phyloP scores from a whole-genome alignment of 2,888 invertebrate species.

The Platerodrilus igneus region DNA sequence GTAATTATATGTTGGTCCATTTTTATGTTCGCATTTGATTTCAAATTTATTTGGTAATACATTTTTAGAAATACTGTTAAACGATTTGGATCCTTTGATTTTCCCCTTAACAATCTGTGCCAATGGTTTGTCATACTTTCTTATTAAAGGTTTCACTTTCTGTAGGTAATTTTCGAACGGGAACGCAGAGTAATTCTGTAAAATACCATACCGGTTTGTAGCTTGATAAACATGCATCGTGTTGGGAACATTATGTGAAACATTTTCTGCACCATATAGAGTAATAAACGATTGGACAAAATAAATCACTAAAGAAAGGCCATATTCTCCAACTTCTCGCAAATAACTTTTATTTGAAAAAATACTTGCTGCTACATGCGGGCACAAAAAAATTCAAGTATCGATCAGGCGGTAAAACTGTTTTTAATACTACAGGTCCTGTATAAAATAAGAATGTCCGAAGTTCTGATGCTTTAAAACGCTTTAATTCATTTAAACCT shows the following conservation, averaged over 20 bases:
- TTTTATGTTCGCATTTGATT: neutral
- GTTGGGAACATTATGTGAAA: slow-evolving; percentile 31
- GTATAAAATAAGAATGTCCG: slow-evolving; percentile 19
- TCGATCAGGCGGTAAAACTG: neutral
- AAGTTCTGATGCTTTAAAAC: slow-evolving; percentile 24
- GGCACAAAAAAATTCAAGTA: slow-evolving; percentile 6
- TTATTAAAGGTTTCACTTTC: slow-evolving; percentile 10
- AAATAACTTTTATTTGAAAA: slow-evolving; percentile 3
- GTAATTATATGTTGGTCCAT: neutral
- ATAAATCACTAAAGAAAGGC: slow-evolving; percentile 18
- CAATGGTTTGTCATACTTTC: slow-evolving; percentile 15
- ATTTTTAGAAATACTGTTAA: neutral
- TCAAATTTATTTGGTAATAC: neutral
- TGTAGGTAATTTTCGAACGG: slow-evolving; percentile 21
- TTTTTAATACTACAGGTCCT: slow-evolving; percentile 14
- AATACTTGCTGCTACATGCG: slow-evolving; percentile 6
- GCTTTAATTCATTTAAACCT: slow-evolving; percentile 12
- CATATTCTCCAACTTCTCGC: slow-evolving; percentile 10
- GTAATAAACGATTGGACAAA: slow-evolving; percentile 24
- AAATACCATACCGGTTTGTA: slow-evolving; percentile 17
- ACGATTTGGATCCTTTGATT: neutral
- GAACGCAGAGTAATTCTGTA: slow-evolving; percentile 18
- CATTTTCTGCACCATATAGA: slow-evolving; percentile 25
- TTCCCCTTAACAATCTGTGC: slow-evolving; percentile 15
- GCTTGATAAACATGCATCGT: slow-evolving; percentile 25